Conservation (phyloP, 2,113 vertebrate species). For the Papio anubis region DNA sequence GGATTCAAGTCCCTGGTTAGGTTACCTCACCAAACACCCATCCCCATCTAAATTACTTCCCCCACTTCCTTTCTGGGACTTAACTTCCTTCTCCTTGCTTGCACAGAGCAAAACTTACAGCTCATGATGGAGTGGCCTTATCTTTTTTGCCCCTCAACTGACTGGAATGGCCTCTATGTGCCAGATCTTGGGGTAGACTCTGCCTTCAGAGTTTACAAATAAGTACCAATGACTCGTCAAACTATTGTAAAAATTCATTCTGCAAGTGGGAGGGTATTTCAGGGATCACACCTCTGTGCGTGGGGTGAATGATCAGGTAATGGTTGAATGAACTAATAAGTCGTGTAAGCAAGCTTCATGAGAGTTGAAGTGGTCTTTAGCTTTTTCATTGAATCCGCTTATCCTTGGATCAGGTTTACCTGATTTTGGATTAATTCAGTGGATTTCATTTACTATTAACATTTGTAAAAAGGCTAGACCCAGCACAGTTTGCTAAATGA, state of each 20-base stretch:
- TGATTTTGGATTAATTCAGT: background rate
- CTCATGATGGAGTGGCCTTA: accelerated
- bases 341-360: background rate
- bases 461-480: background rate
- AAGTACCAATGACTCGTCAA: background rate
- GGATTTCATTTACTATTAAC: background rate
- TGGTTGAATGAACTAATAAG: background rate
- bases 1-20: background rate
- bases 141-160: background rate
- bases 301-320: background rate
- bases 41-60: background rate
- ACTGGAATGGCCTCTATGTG: background rate
- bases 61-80: background rate
- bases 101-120: background rate
- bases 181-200: background rate
- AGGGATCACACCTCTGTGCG: background rate
- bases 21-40: background rate
- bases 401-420: background rate
- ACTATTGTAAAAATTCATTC: background rate
- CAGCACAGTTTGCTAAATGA: background rate
- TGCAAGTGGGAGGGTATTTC: background rate
- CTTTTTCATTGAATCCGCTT: background rate
- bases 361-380: background rate
- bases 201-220: background rate
- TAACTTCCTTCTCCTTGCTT: background rate